Evolutionary conservation across 2,797 vertebrate species (phyloP).

Genomic region (Rhincodon typus): DNA sequence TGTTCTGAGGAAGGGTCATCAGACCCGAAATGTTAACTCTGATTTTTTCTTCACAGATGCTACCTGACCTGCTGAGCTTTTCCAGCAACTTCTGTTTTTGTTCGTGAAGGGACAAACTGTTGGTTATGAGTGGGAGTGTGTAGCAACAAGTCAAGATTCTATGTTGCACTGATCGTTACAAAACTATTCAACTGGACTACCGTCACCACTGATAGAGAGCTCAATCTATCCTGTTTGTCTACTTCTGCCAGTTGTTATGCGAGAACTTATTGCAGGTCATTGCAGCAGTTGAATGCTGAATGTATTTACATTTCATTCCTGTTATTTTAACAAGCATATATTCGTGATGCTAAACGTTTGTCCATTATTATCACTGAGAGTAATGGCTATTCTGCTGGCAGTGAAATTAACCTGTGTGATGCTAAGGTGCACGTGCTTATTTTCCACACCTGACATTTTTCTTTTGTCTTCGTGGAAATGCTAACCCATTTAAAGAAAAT

Average conservation of each 20-base stretch:
- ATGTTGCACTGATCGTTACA: background rate
- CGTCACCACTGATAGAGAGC: background rate
- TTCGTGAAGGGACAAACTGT: background rate
- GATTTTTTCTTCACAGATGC: no score
- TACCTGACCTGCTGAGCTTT: no score
- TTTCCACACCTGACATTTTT: background rate
- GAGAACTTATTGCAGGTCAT: background rate
- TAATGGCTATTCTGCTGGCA: background rate
- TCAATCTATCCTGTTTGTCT: background rate
- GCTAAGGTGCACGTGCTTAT: background rate
- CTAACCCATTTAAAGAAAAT: background rate
- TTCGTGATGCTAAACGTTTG: background rate
- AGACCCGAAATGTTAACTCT: no score
- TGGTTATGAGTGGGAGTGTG: background rate
- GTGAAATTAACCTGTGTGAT: slow-evolving; percentile 10
- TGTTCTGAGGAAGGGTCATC: no score
- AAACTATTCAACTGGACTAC: background rate
- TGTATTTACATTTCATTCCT: background rate
- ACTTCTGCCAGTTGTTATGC: background rate
- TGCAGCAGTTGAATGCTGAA: slow-evolving; percentile 2
- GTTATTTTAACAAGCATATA: background rate
- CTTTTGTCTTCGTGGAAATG: background rate
- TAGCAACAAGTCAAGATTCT: slow-evolving; percentile 15
- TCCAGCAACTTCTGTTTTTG: no score
- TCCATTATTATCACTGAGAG: background rate